These are phyloP conservation scores for Drosophila teissieri DNA, from an alignment of 1,140 invertebrate species.

Conservation along the genomic window DNA sequence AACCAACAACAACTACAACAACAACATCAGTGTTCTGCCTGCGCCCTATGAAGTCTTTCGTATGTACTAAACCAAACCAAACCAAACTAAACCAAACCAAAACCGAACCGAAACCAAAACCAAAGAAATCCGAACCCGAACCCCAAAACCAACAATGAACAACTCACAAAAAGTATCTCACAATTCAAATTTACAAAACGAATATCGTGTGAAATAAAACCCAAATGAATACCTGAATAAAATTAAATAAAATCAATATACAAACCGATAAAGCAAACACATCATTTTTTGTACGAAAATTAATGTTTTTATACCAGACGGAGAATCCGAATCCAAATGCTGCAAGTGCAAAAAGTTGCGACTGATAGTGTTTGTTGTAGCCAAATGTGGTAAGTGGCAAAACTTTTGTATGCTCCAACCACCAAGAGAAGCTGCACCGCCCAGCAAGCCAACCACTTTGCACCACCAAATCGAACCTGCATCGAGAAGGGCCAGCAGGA, in stretches of 20 bases:
- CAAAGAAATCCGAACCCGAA: conserved; percentile 31
- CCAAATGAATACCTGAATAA: conserved; percentile 61
- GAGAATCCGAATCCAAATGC: conserved; percentile 40
- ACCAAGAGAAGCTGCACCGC: conserved; percentile 4
- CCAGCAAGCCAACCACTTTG: conserved; percentile 16
- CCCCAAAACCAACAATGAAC: conserved; percentile 29
- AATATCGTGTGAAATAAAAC: conserved; percentile 61
- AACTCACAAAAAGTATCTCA: conserved; percentile 56
- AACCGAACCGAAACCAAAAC: conserved; percentile 23
- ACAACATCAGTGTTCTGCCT: conserved; percentile 75
- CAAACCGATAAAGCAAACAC: conserved; percentile 29
- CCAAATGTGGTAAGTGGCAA: conserved; percentile 73
- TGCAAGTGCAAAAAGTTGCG: conserved; percentile 25
- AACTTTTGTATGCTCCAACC: conserved; percentile 57
- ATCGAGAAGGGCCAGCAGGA: conserved; percentile 16
- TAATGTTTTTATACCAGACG: conserved; percentile 58
- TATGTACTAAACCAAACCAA: conserved; percentile 73
- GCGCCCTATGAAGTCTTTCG: conserved; percentile 85
- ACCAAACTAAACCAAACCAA: conserved; percentile 17
- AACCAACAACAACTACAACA: conserved; percentile 27
- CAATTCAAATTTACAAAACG: conserved; percentile 61
- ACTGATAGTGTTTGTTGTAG: conserved; percentile 28
- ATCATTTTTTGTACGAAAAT: conserved; percentile 63
- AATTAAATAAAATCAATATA: conserved; percentile 44
- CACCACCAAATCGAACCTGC: conserved; percentile 8